phyloP scores from a whole-genome alignment of 2,113 vertebrate genomes.

The Myxocyprinus asiaticus region DNA sequence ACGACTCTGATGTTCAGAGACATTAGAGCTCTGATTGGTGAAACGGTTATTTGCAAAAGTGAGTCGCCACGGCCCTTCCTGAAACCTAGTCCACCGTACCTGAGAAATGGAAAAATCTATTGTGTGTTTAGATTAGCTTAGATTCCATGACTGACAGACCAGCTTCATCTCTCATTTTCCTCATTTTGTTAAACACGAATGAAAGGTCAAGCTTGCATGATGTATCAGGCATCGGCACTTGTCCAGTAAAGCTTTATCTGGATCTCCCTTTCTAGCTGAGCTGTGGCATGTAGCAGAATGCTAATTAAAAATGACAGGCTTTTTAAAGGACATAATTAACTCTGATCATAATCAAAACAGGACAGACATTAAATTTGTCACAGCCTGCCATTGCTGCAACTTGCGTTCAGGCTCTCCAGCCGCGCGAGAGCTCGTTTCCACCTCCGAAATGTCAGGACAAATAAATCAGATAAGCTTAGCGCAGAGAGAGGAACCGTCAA shows the following conservation, averaged over 20 bases:
- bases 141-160: background rate
- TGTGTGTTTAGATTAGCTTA: background rate
- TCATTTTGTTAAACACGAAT: constrained; percentile 29
- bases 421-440: constrained; percentile 36
- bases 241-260: constrained; percentile 38
- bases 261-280: constrained; percentile 31
- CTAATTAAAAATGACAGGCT: constrained; percentile 76
- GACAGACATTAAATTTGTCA: constrained; percentile 79
- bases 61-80: too few relatives aligned
- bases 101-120: background rate
- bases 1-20: constrained; percentile 53
- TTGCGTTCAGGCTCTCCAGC: constrained; percentile 43
- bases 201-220: constrained; percentile 11
- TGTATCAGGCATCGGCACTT: constrained; percentile 32
- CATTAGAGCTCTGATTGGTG: constrained; percentile 24
- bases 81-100: background rate
- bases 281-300: constrained; percentile 21
- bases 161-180: constrained; percentile 15
- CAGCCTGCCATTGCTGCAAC: constrained; percentile 62
- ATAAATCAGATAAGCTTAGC: constrained; percentile 52
- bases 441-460: constrained; percentile 48
- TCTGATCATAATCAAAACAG: constrained; percentile 75
- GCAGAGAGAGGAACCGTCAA: constrained; percentile 11
- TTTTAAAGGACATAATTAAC: constrained; percentile 80
- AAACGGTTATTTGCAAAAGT: background rate